phyloP scores from a whole-genome alignment of 2,888 invertebrate genomes.

The Pseudoips prasinana region DNA sequence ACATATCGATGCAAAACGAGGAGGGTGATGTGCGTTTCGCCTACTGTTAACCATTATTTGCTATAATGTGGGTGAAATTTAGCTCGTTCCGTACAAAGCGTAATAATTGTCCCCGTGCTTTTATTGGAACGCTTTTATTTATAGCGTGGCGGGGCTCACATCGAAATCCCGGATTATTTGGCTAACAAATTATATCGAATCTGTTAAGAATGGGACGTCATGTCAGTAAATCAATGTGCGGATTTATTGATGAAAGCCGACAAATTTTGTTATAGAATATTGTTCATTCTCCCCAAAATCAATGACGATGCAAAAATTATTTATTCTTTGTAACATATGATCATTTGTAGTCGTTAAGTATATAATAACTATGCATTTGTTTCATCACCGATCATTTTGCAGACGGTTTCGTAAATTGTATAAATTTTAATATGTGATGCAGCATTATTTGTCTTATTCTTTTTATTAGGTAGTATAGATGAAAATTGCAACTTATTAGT shows the following conservation, averaged over 20 bases:
- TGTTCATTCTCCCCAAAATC: slow-evolving; percentile 40
- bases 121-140: slow-evolving; percentile 61
- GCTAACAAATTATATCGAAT: slow-evolving; percentile 80
- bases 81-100: slow-evolving; percentile 67
- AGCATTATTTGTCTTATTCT: too few species aligned
- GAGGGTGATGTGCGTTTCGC: slow-evolving; percentile 64
- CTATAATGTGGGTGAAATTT: slow-evolving; percentile 79
- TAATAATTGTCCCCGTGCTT: slow-evolving; percentile 73
- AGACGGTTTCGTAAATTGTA: too few species aligned
- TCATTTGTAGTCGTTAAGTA: slow-evolving; percentile 14
- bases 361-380: slow-evolving; percentile 2
- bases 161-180: slow-evolving; percentile 79
- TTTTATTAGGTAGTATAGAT: too few species aligned
- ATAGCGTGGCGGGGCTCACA: slow-evolving; percentile 51
- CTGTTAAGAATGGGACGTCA: slow-evolving; percentile 73
- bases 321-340: slow-evolving; percentile 11
- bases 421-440: too few species aligned
- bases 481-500: too few species aligned
- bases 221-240: slow-evolving; percentile 74
- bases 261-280: slow-evolving; percentile 51
- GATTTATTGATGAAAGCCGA: slow-evolving; percentile 72
- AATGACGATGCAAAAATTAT: slow-evolving; percentile 36
- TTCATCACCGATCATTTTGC: neutral
- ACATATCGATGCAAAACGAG: slow-evolving; percentile 65
- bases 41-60: slow-evolving; percentile 78